phyloP scores from a whole-genome alignment of 1,140 invertebrate species.

The Oncopodura yosiiana region DNA sequence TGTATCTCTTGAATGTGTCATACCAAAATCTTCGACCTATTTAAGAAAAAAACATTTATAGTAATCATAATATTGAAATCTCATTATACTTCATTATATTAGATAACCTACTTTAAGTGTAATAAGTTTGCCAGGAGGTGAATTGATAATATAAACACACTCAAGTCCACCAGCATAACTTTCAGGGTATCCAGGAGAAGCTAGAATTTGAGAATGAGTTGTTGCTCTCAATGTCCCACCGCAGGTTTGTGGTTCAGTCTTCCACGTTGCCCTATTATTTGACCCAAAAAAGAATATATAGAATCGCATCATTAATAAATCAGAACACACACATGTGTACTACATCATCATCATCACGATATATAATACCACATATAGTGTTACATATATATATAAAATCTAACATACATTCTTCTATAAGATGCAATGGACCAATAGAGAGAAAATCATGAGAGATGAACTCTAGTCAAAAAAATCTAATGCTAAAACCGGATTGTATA shows the following conservation, averaged over 20 bases:
- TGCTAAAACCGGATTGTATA: constrained; percentile 18
- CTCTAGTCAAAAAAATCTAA: too few relatives aligned
- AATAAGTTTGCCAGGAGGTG: constrained; percentile 75
- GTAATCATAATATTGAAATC: not conserved
- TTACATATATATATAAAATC: not conserved
- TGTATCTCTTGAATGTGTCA: constrained; percentile 75
- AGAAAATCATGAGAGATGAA: not conserved
- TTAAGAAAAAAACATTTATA: too few relatives aligned
- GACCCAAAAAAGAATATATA: not conserved
- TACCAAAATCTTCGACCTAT: constrained; percentile 74
- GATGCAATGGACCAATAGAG: not conserved
- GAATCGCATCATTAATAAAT: not conserved
- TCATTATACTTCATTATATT: not conserved
- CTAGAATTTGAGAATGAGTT: constrained; percentile 68
- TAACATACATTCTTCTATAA: not conserved
- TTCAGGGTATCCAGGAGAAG: constrained; percentile 81
- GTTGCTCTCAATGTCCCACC: constrained; percentile 72
- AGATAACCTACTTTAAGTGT: constrained; percentile 58
- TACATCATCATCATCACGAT: not conserved
- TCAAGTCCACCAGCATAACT: constrained; percentile 88
- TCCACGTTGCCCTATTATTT: constrained; percentile 68
- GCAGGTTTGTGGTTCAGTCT: constrained; percentile 81
- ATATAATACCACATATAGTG: not conserved
- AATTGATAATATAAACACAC: constrained; percentile 82
- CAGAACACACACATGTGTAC: too few relatives aligned